phyloP scores from a whole-genome alignment of 1,140 invertebrate genomes.

The Sesamia nonagrioides region DNA sequence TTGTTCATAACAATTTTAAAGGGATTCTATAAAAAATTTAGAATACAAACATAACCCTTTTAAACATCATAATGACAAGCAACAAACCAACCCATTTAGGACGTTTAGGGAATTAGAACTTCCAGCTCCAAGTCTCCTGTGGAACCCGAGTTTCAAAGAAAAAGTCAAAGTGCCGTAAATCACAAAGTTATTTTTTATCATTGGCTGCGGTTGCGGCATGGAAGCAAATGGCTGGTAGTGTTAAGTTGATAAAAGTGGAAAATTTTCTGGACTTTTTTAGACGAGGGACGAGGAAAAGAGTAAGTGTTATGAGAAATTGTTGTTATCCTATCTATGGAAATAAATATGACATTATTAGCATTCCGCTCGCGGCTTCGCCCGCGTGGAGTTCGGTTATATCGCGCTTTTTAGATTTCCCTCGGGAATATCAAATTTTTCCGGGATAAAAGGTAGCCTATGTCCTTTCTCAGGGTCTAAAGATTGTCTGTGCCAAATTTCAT shows the following conservation, averaged over 20 bases:
- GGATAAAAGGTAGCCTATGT: too few relatives aligned
- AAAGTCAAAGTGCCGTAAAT: conserved; percentile 25
- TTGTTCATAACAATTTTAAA: too few relatives aligned
- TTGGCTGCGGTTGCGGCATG: background rate
- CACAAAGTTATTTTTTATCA: conserved; percentile 19
- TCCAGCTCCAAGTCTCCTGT: background rate
- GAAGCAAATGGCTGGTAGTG: conserved; percentile 14
- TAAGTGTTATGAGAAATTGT: background rate
- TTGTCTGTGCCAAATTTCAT: too few relatives aligned
- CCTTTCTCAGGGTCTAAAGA: too few relatives aligned
- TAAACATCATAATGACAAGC: background rate
- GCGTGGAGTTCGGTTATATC: too few relatives aligned
- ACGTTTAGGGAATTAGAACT: conserved; percentile 2
- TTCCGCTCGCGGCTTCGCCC: too few relatives aligned
- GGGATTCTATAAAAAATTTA: background rate
- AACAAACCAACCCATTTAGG: background rate
- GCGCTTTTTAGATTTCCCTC: too few relatives aligned
- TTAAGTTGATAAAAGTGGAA: conserved; percentile 13
- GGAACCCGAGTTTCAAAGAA: background rate
- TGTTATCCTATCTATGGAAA: too few relatives aligned
- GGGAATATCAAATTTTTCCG: too few relatives aligned
- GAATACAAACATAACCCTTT: background rate
- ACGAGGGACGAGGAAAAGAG: background rate
- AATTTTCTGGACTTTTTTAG: background rate
- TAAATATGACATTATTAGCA: too few relatives aligned